These are phyloP conservation scores for Rhynchopsitta pachyrhyncha DNA, from an alignment of 2,113 vertebrate genomes.

Conservation along the genomic window DNA sequence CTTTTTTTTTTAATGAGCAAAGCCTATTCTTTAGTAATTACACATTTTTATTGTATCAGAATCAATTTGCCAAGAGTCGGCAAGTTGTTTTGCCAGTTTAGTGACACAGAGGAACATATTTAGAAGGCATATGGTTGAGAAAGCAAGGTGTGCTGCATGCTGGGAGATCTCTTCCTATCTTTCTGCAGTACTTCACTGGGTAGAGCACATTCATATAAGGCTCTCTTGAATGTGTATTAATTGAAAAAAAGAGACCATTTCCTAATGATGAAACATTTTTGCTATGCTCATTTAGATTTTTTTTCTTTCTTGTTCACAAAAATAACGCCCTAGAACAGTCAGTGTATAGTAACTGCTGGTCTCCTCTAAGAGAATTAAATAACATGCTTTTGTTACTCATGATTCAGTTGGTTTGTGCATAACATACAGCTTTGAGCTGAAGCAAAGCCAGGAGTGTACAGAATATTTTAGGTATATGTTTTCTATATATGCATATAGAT, in stretches of 20 bases:
- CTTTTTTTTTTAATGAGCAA: neutral
- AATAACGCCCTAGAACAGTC: constrained; percentile 44
- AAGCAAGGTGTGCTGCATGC: constrained; percentile 34
- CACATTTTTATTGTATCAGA: neutral
- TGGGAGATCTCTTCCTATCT: constrained; percentile 51
- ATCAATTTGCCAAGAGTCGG: constrained; percentile 3
- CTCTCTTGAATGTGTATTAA: constrained; percentile 46
- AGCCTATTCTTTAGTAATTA: neutral
- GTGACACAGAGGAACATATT: constrained; percentile 44
- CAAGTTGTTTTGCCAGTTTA: neutral
- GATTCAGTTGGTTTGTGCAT: neutral
- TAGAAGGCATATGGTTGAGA: constrained; percentile 57
- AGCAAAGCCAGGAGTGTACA: neutral
- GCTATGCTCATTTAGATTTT: constrained; percentile 39
- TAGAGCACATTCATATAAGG: constrained; percentile 16
- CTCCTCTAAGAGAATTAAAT: constrained; percentile 30
- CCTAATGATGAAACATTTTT: constrained; percentile 16
- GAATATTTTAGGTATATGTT: neutral
- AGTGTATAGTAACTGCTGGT: constrained; percentile 49
- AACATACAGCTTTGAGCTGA: neutral
- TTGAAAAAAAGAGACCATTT: constrained; percentile 31
- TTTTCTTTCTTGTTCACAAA: constrained; percentile 40
- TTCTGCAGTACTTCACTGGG: constrained; percentile 9
- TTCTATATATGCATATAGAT: neutral
- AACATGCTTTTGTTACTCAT: neutral